phyloP scores from a whole-genome alignment of 2,888 invertebrate genomes.

The Drosophila hamatofila region DNA sequence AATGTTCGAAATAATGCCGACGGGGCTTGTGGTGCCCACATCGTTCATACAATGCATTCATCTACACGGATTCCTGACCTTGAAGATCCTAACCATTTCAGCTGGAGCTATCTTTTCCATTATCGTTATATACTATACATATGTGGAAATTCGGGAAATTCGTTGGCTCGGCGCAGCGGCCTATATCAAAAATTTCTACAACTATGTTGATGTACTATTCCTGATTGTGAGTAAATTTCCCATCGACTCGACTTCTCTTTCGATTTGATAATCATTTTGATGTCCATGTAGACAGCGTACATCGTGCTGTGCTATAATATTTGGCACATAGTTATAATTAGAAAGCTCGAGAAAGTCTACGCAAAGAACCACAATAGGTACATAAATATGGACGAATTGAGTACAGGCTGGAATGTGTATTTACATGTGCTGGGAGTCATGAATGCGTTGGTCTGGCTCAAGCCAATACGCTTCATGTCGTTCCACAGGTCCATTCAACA shows the following conservation, averaged over 20 bases:
- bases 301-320: slow-evolving; percentile 7
- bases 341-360: neutral
- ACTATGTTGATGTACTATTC: slow-evolving; percentile 11
- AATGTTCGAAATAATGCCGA: slow-evolving; percentile 36
- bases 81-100: accelerated
- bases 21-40: slow-evolving; percentile 25
- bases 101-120: neutral
- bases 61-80: neutral
- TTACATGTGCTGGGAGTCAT: neutral
- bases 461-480: slow-evolving; percentile 18
- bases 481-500: slow-evolving; percentile 29
- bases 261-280: neutral
- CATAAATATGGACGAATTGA: slow-evolving; percentile 13
- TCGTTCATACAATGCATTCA: neutral
- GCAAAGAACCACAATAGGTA: neutral
- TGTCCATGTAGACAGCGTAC: slow-evolving; percentile 20
- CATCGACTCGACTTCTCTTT: too few species aligned
- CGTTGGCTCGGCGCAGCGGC: accelerated
- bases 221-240: slow-evolving; percentile 22
- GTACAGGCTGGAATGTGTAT: slow-evolving; percentile 11
- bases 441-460: slow-evolving; percentile 14
- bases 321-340: slow-evolving; percentile 17
- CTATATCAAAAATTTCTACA: neutral
- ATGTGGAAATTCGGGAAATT: slow-evolving; percentile 22
- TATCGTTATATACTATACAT: slow-evolving; percentile 23